phyloP scores from a whole-genome alignment of 2,797 vertebrate genomes.

The Falco novaeseelandiae region DNA sequence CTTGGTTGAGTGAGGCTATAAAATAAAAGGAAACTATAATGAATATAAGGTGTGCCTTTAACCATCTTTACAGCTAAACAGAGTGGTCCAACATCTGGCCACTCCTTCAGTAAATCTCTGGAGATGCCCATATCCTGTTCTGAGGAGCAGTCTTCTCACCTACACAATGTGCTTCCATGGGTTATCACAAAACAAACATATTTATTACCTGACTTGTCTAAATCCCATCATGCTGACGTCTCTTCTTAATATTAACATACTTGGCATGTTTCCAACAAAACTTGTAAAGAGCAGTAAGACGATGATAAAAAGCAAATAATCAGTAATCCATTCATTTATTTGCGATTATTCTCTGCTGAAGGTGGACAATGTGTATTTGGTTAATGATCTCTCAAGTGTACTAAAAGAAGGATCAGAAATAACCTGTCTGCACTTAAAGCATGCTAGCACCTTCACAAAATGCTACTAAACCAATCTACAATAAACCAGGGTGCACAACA shows the following conservation, averaged over 20 bases:
- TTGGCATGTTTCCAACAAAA: not conserved
- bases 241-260: not conserved
- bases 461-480: not conserved
- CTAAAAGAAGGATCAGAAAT: not conserved
- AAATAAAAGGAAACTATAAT: conserved; percentile 3
- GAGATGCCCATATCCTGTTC: not conserved
- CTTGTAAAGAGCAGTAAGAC: not conserved
- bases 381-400: not conserved
- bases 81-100: not conserved
- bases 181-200: conserved; percentile 17
- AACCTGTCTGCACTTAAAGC: not conserved
- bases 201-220: not conserved
- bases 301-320: not conserved
- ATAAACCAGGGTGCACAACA: not conserved
- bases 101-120: not conserved
- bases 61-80: not conserved
- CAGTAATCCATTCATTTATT: not conserved
- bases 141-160: not conserved
- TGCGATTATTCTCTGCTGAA: not conserved
- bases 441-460: not conserved
- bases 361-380: not conserved
- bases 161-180: not conserved
- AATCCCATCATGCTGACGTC: not conserved
- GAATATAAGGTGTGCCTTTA: not conserved
- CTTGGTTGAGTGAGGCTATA: not conserved